phyloP scores from a whole-genome alignment of 2,888 invertebrate species.

The Iphiclides podalirius region DNA sequence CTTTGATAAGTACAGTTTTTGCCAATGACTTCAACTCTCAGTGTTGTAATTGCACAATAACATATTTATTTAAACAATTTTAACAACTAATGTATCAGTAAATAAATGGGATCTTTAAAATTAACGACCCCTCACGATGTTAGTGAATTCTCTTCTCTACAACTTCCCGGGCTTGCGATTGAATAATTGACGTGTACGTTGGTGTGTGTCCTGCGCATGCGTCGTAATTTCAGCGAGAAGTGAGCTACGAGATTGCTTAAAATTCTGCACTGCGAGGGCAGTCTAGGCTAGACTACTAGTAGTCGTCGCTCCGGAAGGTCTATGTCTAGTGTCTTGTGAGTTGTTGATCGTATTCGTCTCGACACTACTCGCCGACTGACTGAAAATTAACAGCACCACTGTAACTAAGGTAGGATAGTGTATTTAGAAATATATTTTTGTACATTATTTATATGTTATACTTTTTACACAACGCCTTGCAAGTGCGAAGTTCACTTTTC shows the following conservation, averaged over 20 bases:
- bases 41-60: no score
- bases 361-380: slow-evolving; percentile 7
- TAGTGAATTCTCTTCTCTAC: slow-evolving; percentile 21
- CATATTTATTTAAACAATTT: no score
- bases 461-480: slow-evolving; percentile 13
- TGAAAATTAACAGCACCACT: slow-evolving; percentile 15
- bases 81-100: neutral
- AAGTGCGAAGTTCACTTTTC: slow-evolving; percentile 26
- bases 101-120: neutral
- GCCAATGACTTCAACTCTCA: no score
- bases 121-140: neutral
- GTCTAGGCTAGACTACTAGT: slow-evolving; percentile 29
- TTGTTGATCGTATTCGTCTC: slow-evolving; percentile 19
- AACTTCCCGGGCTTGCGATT: slow-evolving; percentile 50
- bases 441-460: slow-evolving; percentile 5
- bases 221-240: slow-evolving; percentile 49
- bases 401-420: slow-evolving; percentile 24
- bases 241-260: slow-evolving; percentile 40
- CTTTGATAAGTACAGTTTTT: neutral
- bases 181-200: slow-evolving; percentile 57
- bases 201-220: slow-evolving; percentile 51
- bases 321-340: slow-evolving; percentile 21
- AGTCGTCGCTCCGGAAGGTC: slow-evolving; percentile 23
- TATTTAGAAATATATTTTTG: neutral
- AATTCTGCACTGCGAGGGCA: slow-evolving; percentile 21